phyloP scores from a whole-genome alignment of 92 coral and sea anemone species.

The Parazoanthus atlanticus region DNA sequence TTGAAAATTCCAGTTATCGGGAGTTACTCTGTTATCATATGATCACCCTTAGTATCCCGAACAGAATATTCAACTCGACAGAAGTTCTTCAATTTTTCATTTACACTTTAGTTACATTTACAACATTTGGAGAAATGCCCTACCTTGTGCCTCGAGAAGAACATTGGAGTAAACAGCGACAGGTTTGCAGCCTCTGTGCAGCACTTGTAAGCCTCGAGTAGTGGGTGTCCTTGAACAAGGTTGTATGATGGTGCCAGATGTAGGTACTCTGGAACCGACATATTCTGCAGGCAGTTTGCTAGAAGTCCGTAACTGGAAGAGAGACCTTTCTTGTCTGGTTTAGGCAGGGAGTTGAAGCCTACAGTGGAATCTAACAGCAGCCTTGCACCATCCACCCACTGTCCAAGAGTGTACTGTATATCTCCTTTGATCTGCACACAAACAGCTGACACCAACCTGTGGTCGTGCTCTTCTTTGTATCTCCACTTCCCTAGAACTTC shows the following conservation, averaged over 20 bases:
- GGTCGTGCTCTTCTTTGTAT: slow-evolving; percentile 75
- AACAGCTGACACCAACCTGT: slow-evolving; percentile 84
- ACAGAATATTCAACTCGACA: no score
- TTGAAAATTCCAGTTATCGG: not conserved
- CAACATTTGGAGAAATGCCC: not conserved
- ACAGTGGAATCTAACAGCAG: slow-evolving; percentile 72
- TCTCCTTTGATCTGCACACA: slow-evolving; percentile 95
- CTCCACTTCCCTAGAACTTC: slow-evolving; percentile 75
- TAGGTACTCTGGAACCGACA: slow-evolving; percentile 72
- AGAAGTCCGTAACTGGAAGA: slow-evolving; percentile 78
- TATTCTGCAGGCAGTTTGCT: slow-evolving; percentile 76
- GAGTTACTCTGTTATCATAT: not conserved
- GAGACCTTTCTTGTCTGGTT: slow-evolving; percentile 90
- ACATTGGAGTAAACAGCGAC: slow-evolving; percentile 80
- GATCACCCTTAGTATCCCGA: not conserved
- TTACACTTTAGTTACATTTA: not conserved
- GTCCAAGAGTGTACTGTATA: slow-evolving; percentile 88
- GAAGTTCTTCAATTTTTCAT: no score
- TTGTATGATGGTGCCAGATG: slow-evolving; percentile 53
- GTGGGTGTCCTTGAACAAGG: slow-evolving; percentile 76
- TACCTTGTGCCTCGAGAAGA: slow-evolving; percentile 85
- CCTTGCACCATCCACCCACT: slow-evolving; percentile 73
- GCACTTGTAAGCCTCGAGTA: slow-evolving; percentile 77
- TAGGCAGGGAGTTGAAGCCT: slow-evolving; percentile 67
- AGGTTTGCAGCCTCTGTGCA: slow-evolving; percentile 70